Conservation (phyloP, 2,797 vertebrate species). For the Hydrolagus colliei region DNA sequence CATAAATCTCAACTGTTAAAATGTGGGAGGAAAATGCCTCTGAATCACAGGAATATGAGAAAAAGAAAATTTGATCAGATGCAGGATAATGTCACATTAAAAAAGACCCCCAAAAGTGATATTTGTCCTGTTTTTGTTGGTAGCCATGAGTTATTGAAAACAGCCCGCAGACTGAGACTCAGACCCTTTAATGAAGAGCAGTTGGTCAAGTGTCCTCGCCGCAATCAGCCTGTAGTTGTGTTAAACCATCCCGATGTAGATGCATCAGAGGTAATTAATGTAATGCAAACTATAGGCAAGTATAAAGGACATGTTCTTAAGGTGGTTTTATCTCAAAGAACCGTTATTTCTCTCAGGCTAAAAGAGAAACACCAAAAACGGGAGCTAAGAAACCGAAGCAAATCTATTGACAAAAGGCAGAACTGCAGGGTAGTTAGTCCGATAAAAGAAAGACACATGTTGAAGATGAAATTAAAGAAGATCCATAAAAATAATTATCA, state of each 20-base stretch:
- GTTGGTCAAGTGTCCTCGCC: conserved; percentile 70
- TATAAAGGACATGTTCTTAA: conserved; percentile 62
- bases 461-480: conserved; percentile 89
- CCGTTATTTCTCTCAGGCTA: conserved; percentile 50
- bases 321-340: conserved; percentile 58
- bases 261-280: conserved; percentile 55
- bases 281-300: conserved; percentile 63
- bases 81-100: neutral
- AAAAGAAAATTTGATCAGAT: neutral
- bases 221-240: conserved; percentile 88
- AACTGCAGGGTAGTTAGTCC: conserved; percentile 44
- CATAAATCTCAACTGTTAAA: conserved; percentile 7
- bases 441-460: conserved; percentile 65
- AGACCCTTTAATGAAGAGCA: conserved; percentile 72
- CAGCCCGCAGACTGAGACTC: conserved; percentile 49
- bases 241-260: conserved; percentile 85
- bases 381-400: neutral
- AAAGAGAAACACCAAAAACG: conserved; percentile 38
- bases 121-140: neutral
- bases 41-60: conserved; percentile 4
- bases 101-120: neutral
- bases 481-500: conserved; percentile 79
- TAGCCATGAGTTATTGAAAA: conserved; percentile 14
- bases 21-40: neutral
- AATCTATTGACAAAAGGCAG: conserved; percentile 40